A percentile compares a stretch with the other conserved stretches of the same genome.
These are phyloP conservation scores for Gnathonemus longibarbis DNA, from an alignment of 2,113 vertebrate genomes.

Conservation along the genomic window DNA sequence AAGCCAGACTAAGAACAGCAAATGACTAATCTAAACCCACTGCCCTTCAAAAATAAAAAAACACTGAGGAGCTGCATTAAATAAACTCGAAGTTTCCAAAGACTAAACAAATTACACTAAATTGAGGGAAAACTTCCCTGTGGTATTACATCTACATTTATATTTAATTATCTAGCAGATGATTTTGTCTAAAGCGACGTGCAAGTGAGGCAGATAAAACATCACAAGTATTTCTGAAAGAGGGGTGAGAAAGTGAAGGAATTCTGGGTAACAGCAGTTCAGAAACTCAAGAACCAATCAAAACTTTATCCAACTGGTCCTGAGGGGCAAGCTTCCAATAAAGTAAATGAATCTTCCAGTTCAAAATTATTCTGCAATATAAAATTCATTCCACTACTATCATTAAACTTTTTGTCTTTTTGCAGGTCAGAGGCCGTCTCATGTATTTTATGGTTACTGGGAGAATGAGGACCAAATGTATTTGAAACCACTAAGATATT, in stretches of 20 bases:
- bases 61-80: not conserved
- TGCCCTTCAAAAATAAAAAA: not conserved
- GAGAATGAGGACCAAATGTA: not conserved
- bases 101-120: not conserved
- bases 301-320: not conserved
- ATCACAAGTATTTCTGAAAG: not conserved
- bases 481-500: not conserved
- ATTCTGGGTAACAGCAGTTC: not conserved
- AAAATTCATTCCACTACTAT: not conserved
- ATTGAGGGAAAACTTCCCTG: not conserved
- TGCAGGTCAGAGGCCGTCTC: not conserved
- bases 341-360: not conserved
- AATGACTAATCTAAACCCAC: not conserved
- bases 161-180: not conserved
- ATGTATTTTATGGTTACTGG: constrained; percentile 1
- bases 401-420: not conserved
- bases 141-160: not conserved
- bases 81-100: not conserved
- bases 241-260: not conserved
- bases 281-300: not conserved
- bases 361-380: not conserved
- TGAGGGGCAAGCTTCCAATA: not conserved
- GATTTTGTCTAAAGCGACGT: not conserved
- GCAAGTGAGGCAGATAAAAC: not conserved
- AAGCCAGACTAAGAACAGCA: not conserved